Evolutionary conservation across 2,797 vertebrate species (phyloP), one percentile per base, ranked within the genome.

Genomic region (Galagoides demidoff): DNA sequence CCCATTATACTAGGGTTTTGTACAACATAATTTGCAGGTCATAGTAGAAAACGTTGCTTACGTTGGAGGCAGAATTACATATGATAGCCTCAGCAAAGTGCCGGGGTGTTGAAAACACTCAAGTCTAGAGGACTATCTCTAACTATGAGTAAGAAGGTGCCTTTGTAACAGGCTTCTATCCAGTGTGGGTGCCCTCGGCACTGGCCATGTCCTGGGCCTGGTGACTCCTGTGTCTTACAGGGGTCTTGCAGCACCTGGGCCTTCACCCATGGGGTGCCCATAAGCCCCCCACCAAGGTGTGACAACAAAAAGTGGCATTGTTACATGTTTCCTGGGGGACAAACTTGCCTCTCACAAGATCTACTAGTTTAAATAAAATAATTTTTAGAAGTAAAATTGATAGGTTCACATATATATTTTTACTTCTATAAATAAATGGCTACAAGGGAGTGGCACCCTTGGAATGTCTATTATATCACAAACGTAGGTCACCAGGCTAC

Each of bases 311-410:
- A 12, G 43, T 3, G 16, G 64, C 31, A 27, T 37, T 34, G 27
- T 66, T 20, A 57, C 23, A 31, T 57, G 22, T 61, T 57, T 52
- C 43, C 25, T 5, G 19, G 27, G 57, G 68, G 3, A 12, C 34
- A 45, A 89, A 63, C 63, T 4, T 64, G 23, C 6, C 34, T 13
- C 19, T 39, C 5, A 37, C 31, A 61, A 79, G 16, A 59, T 49
- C 20, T 29, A 29, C 19, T 49, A n/a, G 55, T 31, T 85, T 87
- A 74, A 34, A 29, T 23, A 74, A 52, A 89, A 79, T 66, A 78
- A 12, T 27, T 64, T 95, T 78, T 79, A 82, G 85, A 73, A 74
- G 68, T 92, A 57, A 37, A 45, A 55, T 63, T 39, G 10, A n/a
- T 57, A 57, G 23, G 31, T 37, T 92, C 29, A 9, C 25, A 25